Percentiles rank a stretch among this genome's conserved stretches.
Conservation (phyloP, 2,113 vertebrate species). For the Charadrius vociferus region DNA sequence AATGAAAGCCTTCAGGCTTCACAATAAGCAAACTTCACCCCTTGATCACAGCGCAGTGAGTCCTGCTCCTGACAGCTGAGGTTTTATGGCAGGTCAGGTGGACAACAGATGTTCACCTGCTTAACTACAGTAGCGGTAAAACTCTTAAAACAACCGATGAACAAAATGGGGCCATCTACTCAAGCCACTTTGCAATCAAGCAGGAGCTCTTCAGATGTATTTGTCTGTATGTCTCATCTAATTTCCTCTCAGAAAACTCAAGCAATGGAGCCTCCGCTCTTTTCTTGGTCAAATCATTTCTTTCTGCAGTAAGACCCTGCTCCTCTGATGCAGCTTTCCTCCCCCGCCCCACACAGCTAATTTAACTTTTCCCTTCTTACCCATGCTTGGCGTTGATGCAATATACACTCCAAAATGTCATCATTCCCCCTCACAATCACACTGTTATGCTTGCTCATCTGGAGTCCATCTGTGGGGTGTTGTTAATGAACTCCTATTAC, state of each 20-base stretch:
- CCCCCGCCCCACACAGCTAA: not conserved
- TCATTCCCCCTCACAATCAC: not conserved
- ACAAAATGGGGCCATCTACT: not conserved
- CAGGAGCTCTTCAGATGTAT: not conserved
- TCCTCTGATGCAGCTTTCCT: not conserved
- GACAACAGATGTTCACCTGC: slow-evolving; percentile 49
- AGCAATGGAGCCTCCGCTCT: not conserved
- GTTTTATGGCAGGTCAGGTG: slow-evolving; percentile 27
- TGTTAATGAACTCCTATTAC: not conserved
- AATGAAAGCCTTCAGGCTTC: not conserved
- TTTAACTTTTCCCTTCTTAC: slow-evolving; percentile 42
- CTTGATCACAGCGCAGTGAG: not conserved
- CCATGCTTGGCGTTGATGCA: not conserved
- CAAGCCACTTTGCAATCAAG: not conserved
- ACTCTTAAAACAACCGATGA: not conserved
- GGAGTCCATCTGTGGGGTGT: slow-evolving; percentile 28
- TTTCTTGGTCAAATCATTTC: not conserved
- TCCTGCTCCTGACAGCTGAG: not conserved
- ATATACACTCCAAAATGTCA: not conserved
- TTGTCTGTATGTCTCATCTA: not conserved
- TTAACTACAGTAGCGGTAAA: slow-evolving; percentile 48
- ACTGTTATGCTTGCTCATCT: slow-evolving; percentile 8
- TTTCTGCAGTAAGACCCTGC: not conserved
- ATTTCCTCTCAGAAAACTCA: slow-evolving; percentile 46
- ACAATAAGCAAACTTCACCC: not conserved